Evolutionary conservation across 2,797 vertebrate genomes (phyloP).

Genomic region (Acipenser transmontanus): DNA sequence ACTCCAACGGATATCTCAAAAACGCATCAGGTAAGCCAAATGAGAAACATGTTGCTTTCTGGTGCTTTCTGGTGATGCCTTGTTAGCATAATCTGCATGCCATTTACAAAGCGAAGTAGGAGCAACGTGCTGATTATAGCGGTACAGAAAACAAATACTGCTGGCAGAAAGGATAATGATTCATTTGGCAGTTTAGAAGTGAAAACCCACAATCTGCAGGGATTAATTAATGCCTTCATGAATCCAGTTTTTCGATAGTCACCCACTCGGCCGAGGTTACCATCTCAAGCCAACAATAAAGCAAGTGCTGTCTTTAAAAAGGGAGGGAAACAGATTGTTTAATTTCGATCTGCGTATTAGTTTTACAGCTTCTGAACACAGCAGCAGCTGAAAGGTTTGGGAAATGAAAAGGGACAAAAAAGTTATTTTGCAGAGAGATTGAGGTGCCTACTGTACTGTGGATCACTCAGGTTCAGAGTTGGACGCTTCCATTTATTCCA

Average conservation of each 20-base stretch:
- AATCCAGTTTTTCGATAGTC: neutral
- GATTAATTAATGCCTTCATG: conserved; percentile 8
- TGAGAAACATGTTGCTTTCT: too few relatives aligned
- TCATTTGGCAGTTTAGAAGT: neutral
- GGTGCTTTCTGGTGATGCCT: too few relatives aligned
- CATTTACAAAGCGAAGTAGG: neutral
- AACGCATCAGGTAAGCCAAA: conserved; percentile 82
- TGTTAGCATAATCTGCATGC: too few relatives aligned
- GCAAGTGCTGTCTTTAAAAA: conserved; percentile 5
- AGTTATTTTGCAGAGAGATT: neutral
- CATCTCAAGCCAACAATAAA: neutral
- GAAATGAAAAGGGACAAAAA: neutral
- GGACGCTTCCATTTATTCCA: neutral
- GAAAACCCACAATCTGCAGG: neutral
- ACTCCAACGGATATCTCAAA: conserved; percentile 88
- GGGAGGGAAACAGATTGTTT: neutral
- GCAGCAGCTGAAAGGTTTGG: neutral
- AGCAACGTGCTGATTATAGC: neutral
- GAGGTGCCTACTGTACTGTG: neutral
- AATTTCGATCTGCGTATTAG: conserved; percentile 8
- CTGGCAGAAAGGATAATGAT: neutral
- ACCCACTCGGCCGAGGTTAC: conserved; percentile 9
- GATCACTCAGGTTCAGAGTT: neutral
- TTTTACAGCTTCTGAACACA: neutral
- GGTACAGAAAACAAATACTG: neutral